Base-by-base conservation (phyloP, 2,113 vertebrate species). In the Cettia cetti region DNA sequence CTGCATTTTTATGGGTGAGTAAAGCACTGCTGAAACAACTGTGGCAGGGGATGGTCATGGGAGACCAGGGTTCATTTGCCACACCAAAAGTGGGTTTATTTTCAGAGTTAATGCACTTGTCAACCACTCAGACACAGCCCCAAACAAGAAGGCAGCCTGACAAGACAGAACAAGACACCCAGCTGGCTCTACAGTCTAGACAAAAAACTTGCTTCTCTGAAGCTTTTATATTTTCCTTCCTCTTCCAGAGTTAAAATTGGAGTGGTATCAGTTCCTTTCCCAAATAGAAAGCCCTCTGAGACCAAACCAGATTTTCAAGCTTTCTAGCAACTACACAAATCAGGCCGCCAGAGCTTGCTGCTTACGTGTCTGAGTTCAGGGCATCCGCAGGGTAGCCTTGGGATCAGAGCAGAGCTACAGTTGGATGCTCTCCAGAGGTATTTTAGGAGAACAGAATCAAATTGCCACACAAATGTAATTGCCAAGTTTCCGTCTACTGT, bases 361-460 rank as follows among this genome's bases (percentile, higher is more conserved):
- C 75, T 64, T 42, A 35, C 2, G 0, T 53, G 30, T 27, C 24
- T 69, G 72, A 1, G 2, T 9, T n/a, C 31, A 27, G 53, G 76
- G 63, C 49, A 49, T n/a, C 33, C 2, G 0, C 52, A 14, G 60
- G 26, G 22, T 8, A 52, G 39, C 11, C 42, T 8, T 80, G 71
- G 78, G 80, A 88, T 76, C 71, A 69, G 53, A 72, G 68, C 44
- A 40, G 31, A 86, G 57, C 92, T 72, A 57, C 79, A 68, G 72
- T 18, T 94, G 86, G 65, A 94, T 19, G 56, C 5, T 74, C 70
- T 95, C 88, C 89, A 74, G 66, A 61, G 63, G 63, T 93, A 92
- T 96, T 89, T 95, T 87, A 94, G 60, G 92, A 94, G 87, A 90
- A 82, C 11, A 69, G 94, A 80, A 85, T 93, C 94, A 93, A 91